Base-by-base conservation (phyloP, 2,888 invertebrate species). In the Sisyra nigra region DNA sequence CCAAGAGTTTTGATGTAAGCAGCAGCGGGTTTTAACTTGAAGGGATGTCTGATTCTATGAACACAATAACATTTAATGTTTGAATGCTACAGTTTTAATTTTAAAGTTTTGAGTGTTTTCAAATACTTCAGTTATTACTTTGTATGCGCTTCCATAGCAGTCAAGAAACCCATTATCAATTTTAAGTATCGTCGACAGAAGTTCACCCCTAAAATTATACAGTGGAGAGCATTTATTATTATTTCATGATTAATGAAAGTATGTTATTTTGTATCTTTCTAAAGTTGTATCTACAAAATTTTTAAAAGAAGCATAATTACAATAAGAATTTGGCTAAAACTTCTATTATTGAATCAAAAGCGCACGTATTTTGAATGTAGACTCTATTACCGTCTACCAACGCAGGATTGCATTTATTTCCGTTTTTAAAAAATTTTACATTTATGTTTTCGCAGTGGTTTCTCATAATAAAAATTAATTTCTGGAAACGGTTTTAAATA, bases 331-430 rank as follows among this genome's bases (percentile, higher is more conserved):
- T 45, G 9, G 45, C 18, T 13, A 38, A 24, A 2, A 42, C 29
- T 42, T 45, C 42, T n/a, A 30, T 2, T 11, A 34, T n/a, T 15
- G 42, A 24, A 31, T 42, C 45, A 38, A 45, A 42, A 7, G 37
- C 37, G 32, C 45, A 45, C 3, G 40, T 44, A 31, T 31, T 35
- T 34, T 32, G 38, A 43, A 18, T 41, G n/a, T 32, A 32, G 41
- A 11, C 6, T 5, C 13, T 5, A 7, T 6, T 13, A 34, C 8
- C 13, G 6, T 34, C 7, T n/a, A 34, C 5, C 13, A 11, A 9
- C 6, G 6, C 13, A n/a, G 7, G 34, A 11, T 8, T 5, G 5
- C 34, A 34, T 11, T 11, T 34, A 11, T 11, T 34, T 18, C 13
- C 31, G 5, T n/a, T 19, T 11, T 31, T 29, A n/a, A 11, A 46